Base-by-base conservation (phyloP, 2,113 vertebrate genomes). In the Lepidothrix coronata region DNA sequence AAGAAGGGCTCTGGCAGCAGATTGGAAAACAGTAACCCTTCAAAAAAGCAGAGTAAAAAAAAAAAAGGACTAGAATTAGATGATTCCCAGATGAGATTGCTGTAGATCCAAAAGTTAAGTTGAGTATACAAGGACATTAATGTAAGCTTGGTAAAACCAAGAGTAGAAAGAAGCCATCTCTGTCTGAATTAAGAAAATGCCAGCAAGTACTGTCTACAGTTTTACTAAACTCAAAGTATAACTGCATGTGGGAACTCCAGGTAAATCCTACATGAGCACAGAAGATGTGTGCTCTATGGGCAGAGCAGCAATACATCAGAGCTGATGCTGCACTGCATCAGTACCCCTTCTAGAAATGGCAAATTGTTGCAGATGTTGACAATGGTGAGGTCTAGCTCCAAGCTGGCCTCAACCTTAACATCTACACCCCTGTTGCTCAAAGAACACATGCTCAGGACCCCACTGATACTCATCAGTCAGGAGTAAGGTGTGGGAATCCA, bases 241-340 rank as follows among this genome's bases (percentile, higher is more conserved):
- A 85, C 39, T n/a, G 33, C 39, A 18, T 43, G 35, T 65, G 59
- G 67, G 52, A 76, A 16, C 23, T 39, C 23, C 51, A 67, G 22
- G 20, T 37, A 75, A 75, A 63, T 51, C 39, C 35, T 3, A 31
- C 8, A 2, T 2, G 28, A 63, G 30, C 1, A 8, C n/a, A 59
- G 43, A 37, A 77, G 41, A 37, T 1, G 3, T 7, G 33, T 14
- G n/a, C 35, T 37, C 6, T 8, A 46, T 58, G 58, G 61, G 23
- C 28, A 83, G 74, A 85, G 35, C 14, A 91, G 68, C 8, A 12
- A 48, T 2, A 20, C 9, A 4, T 31, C 73, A 31, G 41, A 52
- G 44, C 12, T 2, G 1, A 24, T 1, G 22, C 22, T 14, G 11
- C 22, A 8, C 7, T 33, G 28, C 22, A 5, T 14, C 13, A 52